Base-by-base conservation (phyloP, 2,888 invertebrate genomes). In the Lepidocyrtinus sp. region DNA sequence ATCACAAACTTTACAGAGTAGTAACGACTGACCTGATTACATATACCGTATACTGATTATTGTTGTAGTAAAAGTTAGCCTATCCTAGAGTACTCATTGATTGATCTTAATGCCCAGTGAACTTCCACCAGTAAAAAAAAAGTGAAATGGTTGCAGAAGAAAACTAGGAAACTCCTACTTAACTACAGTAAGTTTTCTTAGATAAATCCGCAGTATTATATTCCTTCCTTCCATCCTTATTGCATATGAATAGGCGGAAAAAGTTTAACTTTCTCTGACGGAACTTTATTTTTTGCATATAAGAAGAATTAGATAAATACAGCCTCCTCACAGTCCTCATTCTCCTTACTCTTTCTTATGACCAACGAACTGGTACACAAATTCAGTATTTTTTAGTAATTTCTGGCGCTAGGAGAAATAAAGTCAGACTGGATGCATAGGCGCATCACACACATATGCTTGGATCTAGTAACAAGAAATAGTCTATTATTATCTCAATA, bases 81-180 rank as follows among this genome's bases (percentile, higher is more conserved):
- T 73, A 73, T 36, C 36, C 5, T 36, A 12, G 12, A 36, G 68
- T 36, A 69, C 62, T 64, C 77, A 77, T 77, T 77, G 77, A 77
- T 77, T 77, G 71, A 77, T 77, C 77, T 77, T 76, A 71, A 77
- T 77, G 65, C 71, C 64, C 45, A 55, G 21, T 70, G 64, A 76
- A 70, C 75, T 76, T 76, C 63, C 75, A 63, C 69, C 63, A 76
- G 46, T 61, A 75, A 36, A 45, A 24, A 75, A 59, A 25, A n/a
- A n/a, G n/a, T n/a, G n/a, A n/a, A n/a, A n/a, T n/a, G n/a, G n/a
- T n/a, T 36, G 36, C 36, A 36, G 36, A 36, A 12, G 12, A 36
- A 36, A 12, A 7, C 36, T 36, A 5, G 5, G 5, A 7, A 36
- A 12, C 36, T 36, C 36, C 36, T 36, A n/a, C n/a, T n/a, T n/a